Evolutionary conservation across 2,113 vertebrate genomes (phyloP), one percentile per base, ranked within the genome.

Genomic region (Zapornia atra): DNA sequence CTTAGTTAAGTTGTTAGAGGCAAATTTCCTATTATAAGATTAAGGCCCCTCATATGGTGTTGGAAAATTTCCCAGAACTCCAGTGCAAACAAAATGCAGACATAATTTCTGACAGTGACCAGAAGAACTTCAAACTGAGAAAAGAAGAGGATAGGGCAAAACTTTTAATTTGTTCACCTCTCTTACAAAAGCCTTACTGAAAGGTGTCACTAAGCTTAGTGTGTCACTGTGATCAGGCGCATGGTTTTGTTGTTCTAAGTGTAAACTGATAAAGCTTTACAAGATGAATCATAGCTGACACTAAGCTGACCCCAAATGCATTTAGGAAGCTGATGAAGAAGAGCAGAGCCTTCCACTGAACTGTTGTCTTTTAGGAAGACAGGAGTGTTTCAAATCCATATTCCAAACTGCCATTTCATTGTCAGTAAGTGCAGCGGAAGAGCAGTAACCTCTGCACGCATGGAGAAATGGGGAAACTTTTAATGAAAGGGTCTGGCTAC

Each of bases 211-310:
- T 77, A 77, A 83, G 13, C 85, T 90, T 72, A 80, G 29, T 11
- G 29, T 88, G 71, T 77, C 63, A 83, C 85, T 94, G 68, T 92
- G 71, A 96, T 90, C 82, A 93, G 44, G 70, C 14, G 6, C 22
- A 18, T 0, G 3, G 87, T 94, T 94, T 90, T 94, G 87, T 82
- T 95, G 92, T 76, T 96, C 75, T 71, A 33, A 93, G 85, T 51
- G 79, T 94, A 96, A 96, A 95, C 75, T 90, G 75, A 91, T 86
- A 90, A 95, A 96, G 75, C 93, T 90, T 94, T 86, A 56, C 54
- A 88, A 95, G 85, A 97, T 88, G 93, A 96, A 94, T 94, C 93
- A 93, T 34, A 63, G 75, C 64, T 97, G 96, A 96, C 96, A 90
- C 38, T 42, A 51, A 59, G 82, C 46, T 96, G 96, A 95, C 95